These are phyloP conservation scores for Apis laboriosa DNA, from an alignment of 1,140 invertebrate species.

Conservation along the genomic window DNA sequence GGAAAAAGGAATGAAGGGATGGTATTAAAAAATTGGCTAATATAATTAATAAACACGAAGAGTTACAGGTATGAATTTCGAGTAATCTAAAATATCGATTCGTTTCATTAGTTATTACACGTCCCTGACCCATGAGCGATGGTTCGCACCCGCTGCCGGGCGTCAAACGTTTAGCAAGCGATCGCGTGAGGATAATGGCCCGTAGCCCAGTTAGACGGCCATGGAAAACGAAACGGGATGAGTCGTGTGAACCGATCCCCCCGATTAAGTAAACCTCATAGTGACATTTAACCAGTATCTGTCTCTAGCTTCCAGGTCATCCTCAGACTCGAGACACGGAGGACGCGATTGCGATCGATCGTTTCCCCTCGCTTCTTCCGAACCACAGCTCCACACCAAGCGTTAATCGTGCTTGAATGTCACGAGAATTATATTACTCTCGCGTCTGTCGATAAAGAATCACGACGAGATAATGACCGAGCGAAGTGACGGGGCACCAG, in stretches of 20 bases:
- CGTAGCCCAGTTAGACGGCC: slow-evolving; percentile 60
- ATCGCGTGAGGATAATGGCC: slow-evolving; percentile 73
- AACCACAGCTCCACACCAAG: neutral
- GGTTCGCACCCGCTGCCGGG: slow-evolving; percentile 47
- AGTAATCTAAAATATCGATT: neutral
- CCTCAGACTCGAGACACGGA: slow-evolving; percentile 29
- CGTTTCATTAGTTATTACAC: neutral
- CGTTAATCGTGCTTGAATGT: slow-evolving; percentile 57
- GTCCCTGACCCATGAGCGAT: neutral
- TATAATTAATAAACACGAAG: too few relatives aligned
- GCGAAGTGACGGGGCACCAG: neutral
- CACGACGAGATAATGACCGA: slow-evolving; percentile 18
- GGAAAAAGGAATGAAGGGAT: too few relatives aligned
- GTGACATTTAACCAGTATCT: slow-evolving; percentile 73
- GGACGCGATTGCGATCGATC: slow-evolving; percentile 48
- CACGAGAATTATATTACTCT: slow-evolving; percentile 59
- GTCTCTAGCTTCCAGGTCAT: slow-evolving; percentile 66
- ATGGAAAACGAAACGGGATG: slow-evolving; percentile 66
- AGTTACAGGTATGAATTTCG: too few relatives aligned
- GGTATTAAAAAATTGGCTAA: too few relatives aligned
- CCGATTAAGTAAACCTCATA: slow-evolving; percentile 71
- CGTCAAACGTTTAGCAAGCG: slow-evolving; percentile 46
- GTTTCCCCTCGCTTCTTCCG: slow-evolving; percentile 47
- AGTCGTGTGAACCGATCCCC: slow-evolving; percentile 72
- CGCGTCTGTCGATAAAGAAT: slow-evolving; percentile 14